Conservation (phyloP, 1,140 invertebrate genomes). For the Aphelenchoides fujianensis region DNA sequence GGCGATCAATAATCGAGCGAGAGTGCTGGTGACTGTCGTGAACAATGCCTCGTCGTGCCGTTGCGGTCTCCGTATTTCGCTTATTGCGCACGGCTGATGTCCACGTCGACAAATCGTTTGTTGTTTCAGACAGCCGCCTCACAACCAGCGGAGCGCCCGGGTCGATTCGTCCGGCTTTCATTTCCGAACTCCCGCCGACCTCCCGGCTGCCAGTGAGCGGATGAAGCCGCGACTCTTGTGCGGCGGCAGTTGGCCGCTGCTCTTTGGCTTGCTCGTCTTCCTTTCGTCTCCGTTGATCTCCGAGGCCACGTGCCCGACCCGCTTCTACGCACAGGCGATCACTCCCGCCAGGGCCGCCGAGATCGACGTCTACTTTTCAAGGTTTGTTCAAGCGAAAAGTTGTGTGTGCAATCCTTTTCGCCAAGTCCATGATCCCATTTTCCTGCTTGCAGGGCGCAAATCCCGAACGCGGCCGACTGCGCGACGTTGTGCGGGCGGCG, state of each 20-base stretch:
- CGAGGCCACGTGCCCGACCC: slow-evolving; percentile 1
- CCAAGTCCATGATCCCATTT: background rate
- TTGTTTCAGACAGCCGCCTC: too few species aligned
- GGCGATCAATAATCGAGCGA: too few species aligned
- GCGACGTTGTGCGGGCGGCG: slow-evolving; percentile 31
- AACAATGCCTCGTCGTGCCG: too few species aligned
- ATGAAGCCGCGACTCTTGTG: background rate
- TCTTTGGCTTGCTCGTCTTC: background rate
- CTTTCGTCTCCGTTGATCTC: background rate
- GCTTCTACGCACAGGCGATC: slow-evolving; percentile 19
- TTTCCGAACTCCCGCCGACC: too few species aligned
- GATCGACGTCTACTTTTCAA: slow-evolving; percentile 12
- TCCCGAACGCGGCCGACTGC: slow-evolving; percentile 30
- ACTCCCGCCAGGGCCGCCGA: background rate
- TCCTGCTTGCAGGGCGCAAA: slow-evolving; percentile 15
- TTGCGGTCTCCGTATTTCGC: too few species aligned
- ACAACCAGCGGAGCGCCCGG: too few species aligned
- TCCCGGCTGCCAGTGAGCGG: background rate
- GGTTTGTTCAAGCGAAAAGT: too few species aligned
- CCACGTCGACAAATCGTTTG: too few species aligned
- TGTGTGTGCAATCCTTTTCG: too few species aligned
- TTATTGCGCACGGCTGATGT: too few species aligned
- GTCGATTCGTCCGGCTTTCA: too few species aligned
- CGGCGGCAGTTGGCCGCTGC: background rate
- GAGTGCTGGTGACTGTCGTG: too few species aligned